Conservation (phyloP, 2,888 invertebrate genomes). For the Parasteatoda lunata region DNA sequence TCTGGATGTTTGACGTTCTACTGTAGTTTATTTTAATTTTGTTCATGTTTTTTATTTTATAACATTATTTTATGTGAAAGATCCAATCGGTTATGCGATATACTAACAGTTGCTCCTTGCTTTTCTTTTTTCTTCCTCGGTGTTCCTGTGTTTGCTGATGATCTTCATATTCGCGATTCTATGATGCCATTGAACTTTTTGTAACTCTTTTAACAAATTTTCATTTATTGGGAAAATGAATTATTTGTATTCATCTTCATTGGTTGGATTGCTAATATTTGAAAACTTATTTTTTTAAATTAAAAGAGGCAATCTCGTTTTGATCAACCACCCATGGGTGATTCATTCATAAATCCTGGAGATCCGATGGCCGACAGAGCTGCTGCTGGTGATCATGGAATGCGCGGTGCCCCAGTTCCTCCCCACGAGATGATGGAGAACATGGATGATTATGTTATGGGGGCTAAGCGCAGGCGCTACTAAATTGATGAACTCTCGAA, state of each 20-base stretch:
- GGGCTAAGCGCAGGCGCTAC: slow-evolving; percentile 63
- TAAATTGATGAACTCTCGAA: slow-evolving; percentile 47
- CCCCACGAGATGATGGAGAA: slow-evolving; percentile 67
- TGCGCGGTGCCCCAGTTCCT: slow-evolving; percentile 38
- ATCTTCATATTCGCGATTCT: slow-evolving; percentile 32
- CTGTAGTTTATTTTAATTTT: no score
- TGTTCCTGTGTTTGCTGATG: slow-evolving; percentile 56
- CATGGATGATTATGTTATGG: slow-evolving; percentile 63
- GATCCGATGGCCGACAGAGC: slow-evolving; percentile 50
- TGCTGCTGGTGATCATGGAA: slow-evolving; percentile 28
- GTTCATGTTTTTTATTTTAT: no score
- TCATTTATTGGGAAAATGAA: not conserved
- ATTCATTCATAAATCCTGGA: slow-evolving; percentile 32
- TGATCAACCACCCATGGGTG: slow-evolving; percentile 66
- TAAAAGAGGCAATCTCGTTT: slow-evolving; percentile 66
- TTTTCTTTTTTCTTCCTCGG: slow-evolving; percentile 54
- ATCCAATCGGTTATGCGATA: not conserved
- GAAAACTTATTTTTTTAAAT: slow-evolving; percentile 7
- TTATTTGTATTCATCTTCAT: not conserved
- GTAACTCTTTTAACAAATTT: not conserved
- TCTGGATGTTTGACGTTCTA: no score
- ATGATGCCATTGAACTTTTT: not conserved
- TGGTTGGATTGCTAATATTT: slow-evolving; percentile 2
- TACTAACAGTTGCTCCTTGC: slow-evolving; percentile 65
- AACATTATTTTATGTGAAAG: no score